These are phyloP conservation scores for Zeus faber DNA, from an alignment of 2,113 vertebrate genomes.

Conservation along the genomic window DNA sequence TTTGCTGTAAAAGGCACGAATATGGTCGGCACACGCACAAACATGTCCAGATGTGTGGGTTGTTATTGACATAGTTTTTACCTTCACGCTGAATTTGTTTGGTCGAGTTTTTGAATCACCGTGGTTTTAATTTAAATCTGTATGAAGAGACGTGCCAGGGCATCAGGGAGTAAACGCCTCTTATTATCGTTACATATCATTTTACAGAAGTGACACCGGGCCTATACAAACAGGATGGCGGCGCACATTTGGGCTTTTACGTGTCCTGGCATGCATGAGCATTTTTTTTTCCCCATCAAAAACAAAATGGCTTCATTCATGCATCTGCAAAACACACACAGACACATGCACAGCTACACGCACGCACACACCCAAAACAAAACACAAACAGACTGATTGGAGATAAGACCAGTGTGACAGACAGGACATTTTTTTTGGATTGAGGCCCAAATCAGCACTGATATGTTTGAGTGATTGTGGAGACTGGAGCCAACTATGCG, in stretches of 20 bases:
- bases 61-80: constrained; percentile 45
- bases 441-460: constrained; percentile 46
- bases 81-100: too few relatives aligned
- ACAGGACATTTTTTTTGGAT: constrained; percentile 45
- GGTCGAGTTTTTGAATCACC: too few relatives aligned
- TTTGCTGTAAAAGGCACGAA: constrained; percentile 28
- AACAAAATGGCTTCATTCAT: not conserved
- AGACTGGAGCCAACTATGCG: constrained; percentile 3
- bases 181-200: too few relatives aligned
- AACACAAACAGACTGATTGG: constrained; percentile 20
- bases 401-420: constrained; percentile 31
- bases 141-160: too few relatives aligned
- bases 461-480: constrained; percentile 36
- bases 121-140: too few relatives aligned
- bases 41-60: constrained; percentile 32
- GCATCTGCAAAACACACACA: constrained; percentile 35
- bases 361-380: not conserved
- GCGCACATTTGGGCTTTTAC: too few relatives aligned
- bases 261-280: too few relatives aligned
- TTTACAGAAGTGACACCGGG: too few relatives aligned
- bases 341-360: constrained; percentile 25
- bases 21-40: constrained; percentile 28
- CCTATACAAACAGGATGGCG: too few relatives aligned
- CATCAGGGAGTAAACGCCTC: too few relatives aligned
- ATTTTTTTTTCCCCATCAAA: too few relatives aligned